A percentile compares a stretch with the other conserved stretches of the same genome.
Evolutionary conservation across 2,888 invertebrate genomes (phyloP).

Genomic region (Hirtodrosophila duncani): DNA sequence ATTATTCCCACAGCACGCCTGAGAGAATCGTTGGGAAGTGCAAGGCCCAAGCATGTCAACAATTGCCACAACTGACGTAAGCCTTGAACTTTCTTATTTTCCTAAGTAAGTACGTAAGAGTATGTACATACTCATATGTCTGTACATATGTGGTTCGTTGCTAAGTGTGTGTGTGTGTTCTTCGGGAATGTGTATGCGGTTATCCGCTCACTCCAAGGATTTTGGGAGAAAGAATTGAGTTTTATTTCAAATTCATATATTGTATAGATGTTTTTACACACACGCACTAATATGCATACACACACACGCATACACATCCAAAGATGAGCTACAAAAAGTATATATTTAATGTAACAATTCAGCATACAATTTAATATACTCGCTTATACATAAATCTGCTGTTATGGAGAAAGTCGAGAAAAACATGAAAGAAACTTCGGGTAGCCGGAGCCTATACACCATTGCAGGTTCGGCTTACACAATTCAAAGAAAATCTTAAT

Average conservation of each 20-base stretch:
- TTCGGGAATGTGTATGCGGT: conserved; percentile 10
- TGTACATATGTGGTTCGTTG: neutral
- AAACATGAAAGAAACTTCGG: too few relatives aligned
- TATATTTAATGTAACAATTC: conserved; percentile 9
- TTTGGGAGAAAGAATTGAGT: conserved; percentile 42
- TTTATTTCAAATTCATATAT: conserved; percentile 48
- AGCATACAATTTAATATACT: conserved; percentile 4
- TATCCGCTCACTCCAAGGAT: conserved; percentile 30
- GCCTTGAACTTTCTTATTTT: conserved; percentile 53
- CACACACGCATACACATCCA: neutral
- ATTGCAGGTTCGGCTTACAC: too few relatives aligned
- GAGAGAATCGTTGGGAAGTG: conserved; percentile 36
- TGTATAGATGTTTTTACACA: conserved; percentile 11
- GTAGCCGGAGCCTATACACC: too few relatives aligned
- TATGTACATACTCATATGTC: conserved; percentile 5
- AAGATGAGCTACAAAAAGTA: conserved; percentile 4
- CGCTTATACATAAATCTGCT: neutral
- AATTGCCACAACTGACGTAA: conserved; percentile 49
- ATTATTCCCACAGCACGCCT: conserved; percentile 53
- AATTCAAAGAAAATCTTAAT: too few relatives aligned
- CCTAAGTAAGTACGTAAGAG: conserved; percentile 6
- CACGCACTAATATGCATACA: conserved; percentile 4
- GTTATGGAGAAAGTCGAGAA: neutral
- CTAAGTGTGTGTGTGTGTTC: conserved; percentile 5
- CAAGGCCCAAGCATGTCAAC: conserved; percentile 47